Evolutionary conservation across 2,113 vertebrate species (phyloP), one percentile per base, ranked within the genome.

Genomic region (human): DNA sequence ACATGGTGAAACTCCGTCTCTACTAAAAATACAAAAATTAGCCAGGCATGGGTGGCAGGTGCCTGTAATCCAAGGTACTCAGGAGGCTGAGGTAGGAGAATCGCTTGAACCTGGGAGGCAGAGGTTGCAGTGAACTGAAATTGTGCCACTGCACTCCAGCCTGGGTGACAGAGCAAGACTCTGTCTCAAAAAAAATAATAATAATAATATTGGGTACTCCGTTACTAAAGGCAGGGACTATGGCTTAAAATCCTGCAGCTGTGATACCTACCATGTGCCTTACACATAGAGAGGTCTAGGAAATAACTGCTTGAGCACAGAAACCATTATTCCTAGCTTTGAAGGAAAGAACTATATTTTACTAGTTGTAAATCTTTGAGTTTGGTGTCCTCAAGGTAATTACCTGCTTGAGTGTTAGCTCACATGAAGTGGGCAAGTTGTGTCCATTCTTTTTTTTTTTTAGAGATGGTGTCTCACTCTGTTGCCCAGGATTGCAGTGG

Each of bases 321-420:
- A 90, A 75, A 32, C 38, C 64, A 76, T n/a, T 90, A 55, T 75
- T 83, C 32, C 80, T 87, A 75, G 5, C 50, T 88, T 93, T 89
- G 70, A 89, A 68, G 82, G 30, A 82, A 84, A 96, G 30, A 96
- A 32, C 48, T 93, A 4, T 80, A 30, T 89, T 64, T 93, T 91
- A 89, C 64, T 83, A 35, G 7, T 66, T 76, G 23, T 70, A 89
- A 97, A 91, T 50, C 30, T 82, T 68, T 59, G 40, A 27, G 13
- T 81, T 84, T 83, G 70, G 50, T 38, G 73, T 61, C 35, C 14
- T 90, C 59, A 80, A 40, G n/a, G 5, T 87, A 35, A 5, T 80
- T 82, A 6, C 85, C 76, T 95, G 17, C 48, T 81, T 92, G 7
- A 80, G 7, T 70, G 48, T 68, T 72, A 88, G 86, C 40, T 87